A percentile compares a stretch with the other conserved stretches of the same genome.
Conservation (phyloP, 2,888 invertebrate species). For the Physocephala rufipes region DNA sequence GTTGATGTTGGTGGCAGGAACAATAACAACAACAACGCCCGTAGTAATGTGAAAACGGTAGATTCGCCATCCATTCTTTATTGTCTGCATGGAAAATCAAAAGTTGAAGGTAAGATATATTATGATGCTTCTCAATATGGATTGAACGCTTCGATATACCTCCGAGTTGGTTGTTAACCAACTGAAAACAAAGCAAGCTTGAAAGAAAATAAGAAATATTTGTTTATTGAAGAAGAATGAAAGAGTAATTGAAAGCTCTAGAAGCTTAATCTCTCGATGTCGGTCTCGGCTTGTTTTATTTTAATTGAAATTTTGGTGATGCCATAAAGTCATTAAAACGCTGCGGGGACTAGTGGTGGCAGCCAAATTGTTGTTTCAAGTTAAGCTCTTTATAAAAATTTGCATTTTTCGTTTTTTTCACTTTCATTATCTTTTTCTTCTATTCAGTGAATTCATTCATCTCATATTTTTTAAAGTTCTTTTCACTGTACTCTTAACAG, state of each 20-base stretch:
- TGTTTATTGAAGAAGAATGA: background rate
- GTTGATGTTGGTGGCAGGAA: conserved; percentile 23
- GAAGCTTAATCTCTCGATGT: conserved; percentile 25
- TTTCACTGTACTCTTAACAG: background rate
- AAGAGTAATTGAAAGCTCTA: conserved; percentile 26
- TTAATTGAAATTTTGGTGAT: conserved; percentile 6
- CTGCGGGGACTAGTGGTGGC: too few relatives aligned
- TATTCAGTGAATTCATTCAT: background rate
- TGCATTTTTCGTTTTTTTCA: too few relatives aligned
- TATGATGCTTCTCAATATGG: conserved; percentile 8
- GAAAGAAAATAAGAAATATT: background rate
- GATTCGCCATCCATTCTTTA: conserved; percentile 40
- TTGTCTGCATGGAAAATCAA: conserved; percentile 57
- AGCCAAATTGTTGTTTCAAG: background rate
- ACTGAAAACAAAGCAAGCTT: background rate
- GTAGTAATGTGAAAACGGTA: conserved; percentile 45
- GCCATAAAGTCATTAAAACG: background rate
- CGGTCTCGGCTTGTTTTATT: background rate
- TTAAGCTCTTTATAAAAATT: conserved; percentile 2
- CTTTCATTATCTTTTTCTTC: background rate
- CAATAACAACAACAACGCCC: conserved; percentile 46
- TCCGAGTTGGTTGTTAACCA: too few relatives aligned
- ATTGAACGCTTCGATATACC: too few relatives aligned
- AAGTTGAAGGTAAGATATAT: conserved; percentile 52
- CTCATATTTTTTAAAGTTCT: background rate